Conservation (phyloP, 2,797 vertebrate genomes). For the Lithobates pipiens region DNA sequence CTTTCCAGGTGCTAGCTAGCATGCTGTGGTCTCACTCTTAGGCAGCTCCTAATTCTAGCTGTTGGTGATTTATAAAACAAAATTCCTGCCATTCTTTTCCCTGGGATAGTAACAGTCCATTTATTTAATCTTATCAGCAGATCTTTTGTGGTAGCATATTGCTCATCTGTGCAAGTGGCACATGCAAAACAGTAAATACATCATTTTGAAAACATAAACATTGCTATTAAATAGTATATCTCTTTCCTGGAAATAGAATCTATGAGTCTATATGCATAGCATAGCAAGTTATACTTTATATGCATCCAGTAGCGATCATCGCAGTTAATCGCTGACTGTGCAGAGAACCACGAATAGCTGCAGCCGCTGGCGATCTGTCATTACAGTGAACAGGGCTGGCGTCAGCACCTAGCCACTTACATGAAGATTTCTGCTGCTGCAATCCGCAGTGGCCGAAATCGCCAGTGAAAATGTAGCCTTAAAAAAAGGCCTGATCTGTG, state of each 20-base stretch:
- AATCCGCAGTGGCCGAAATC: too few species aligned
- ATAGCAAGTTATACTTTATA: too few species aligned
- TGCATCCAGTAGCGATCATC: too few species aligned
- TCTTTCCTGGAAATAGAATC: slow-evolving; percentile 6
- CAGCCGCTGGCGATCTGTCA: too few species aligned
- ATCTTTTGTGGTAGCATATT: slow-evolving; percentile 21
- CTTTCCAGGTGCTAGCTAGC: not conserved
- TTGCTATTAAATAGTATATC: not conserved
- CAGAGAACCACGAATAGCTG: too few species aligned
- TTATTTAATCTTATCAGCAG: slow-evolving; percentile 36
- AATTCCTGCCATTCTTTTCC: slow-evolving; percentile 23
- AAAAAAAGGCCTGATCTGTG: too few species aligned
- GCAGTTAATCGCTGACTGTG: too few species aligned
- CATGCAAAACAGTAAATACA: slow-evolving; percentile 9
- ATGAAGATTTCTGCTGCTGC: too few species aligned
- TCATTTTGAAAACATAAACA: slow-evolving; percentile 24
- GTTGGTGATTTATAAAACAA: slow-evolving; percentile 5
- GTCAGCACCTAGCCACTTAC: too few species aligned
- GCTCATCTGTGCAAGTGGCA: slow-evolving; percentile 34
- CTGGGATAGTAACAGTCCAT: slow-evolving; percentile 7
- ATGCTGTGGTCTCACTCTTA: not conserved
- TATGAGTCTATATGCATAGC: too few species aligned
- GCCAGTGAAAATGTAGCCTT: too few species aligned
- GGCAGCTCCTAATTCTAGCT: slow-evolving; percentile 12
- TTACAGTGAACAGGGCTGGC: too few species aligned